Conservation (phyloP, 2,888 invertebrate species). For the Oxycera nigricornis region DNA sequence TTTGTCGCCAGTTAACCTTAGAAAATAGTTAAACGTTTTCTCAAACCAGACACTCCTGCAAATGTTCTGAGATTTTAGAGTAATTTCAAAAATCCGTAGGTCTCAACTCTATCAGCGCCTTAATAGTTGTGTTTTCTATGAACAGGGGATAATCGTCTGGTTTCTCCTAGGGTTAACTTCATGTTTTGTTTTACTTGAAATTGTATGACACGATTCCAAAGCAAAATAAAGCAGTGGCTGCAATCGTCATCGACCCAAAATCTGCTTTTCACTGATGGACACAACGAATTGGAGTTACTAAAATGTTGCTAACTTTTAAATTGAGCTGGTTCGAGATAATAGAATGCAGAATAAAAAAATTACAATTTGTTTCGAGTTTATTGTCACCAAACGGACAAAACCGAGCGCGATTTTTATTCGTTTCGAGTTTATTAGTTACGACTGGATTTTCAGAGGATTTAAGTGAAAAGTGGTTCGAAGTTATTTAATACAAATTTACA, state of each 20-base stretch:
- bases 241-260: background rate
- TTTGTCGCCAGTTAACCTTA: background rate
- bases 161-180: background rate
- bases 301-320: slow-evolving; percentile 35
- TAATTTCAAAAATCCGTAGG: no score
- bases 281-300: slow-evolving; percentile 20
- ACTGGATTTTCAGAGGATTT: slow-evolving; percentile 33
- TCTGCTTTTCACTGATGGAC: background rate
- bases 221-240: slow-evolving; percentile 13
- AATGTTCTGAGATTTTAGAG: no score
- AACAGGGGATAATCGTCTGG: background rate
- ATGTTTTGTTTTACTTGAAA: background rate
- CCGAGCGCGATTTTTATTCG: slow-evolving; percentile 12
- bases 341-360: slow-evolving; percentile 26
- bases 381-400: background rate
- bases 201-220: background rate
- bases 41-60: no score
- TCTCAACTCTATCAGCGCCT: no score
- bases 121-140: background rate
- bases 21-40: background rate
- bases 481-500: slow-evolving; percentile 36
- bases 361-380: slow-evolving; percentile 36
- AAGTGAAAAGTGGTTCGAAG: slow-evolving; percentile 19
- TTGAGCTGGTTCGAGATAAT: slow-evolving; percentile 21
- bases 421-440: slow-evolving; percentile 19